phyloP scores from a whole-genome alignment of 23 tunicate genomes.

The Trididemnum clinides region DNA sequence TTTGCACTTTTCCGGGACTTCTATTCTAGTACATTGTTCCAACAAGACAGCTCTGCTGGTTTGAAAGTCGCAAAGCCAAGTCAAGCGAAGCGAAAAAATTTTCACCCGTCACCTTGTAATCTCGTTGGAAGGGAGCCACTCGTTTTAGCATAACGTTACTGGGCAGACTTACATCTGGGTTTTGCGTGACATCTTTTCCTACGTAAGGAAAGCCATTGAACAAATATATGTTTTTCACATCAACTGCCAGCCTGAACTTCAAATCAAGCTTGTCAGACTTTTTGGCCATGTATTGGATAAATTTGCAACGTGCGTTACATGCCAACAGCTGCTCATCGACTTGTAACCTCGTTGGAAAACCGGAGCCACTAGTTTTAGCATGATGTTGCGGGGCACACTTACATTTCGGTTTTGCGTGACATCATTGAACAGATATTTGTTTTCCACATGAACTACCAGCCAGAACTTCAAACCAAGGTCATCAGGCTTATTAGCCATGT shows the following conservation, averaged over 20 bases:
- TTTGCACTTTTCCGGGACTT: background rate
- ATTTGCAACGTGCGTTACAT: background rate
- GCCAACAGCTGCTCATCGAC: background rate
- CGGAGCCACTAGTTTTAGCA: no score
- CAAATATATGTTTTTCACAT: constrained; percentile 18
- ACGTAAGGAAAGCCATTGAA: constrained; percentile 37
- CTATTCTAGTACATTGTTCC: constrained; percentile 27
- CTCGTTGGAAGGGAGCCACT: background rate
- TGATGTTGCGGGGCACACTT: no score
- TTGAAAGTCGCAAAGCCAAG: constrained; percentile 16
- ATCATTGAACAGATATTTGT: no score
- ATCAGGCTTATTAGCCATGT: no score
- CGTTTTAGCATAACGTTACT: background rate
- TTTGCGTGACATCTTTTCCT: constrained; percentile 13
- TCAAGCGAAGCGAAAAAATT: constrained; percentile 4
- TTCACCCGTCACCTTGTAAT: constrained; percentile 4
- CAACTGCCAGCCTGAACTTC: constrained; percentile 38
- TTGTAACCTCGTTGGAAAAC: no score
- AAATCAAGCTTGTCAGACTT: no score
- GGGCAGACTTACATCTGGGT: background rate
- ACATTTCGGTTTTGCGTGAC: no score
- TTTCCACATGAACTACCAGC: no score
- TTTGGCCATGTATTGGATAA: background rate
- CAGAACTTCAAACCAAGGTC: no score
- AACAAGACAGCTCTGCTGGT: constrained; percentile 15